These are phyloP conservation scores for Drosophila navojoa DNA, from an alignment of 1,140 invertebrate genomes.

Conservation along the genomic window DNA sequence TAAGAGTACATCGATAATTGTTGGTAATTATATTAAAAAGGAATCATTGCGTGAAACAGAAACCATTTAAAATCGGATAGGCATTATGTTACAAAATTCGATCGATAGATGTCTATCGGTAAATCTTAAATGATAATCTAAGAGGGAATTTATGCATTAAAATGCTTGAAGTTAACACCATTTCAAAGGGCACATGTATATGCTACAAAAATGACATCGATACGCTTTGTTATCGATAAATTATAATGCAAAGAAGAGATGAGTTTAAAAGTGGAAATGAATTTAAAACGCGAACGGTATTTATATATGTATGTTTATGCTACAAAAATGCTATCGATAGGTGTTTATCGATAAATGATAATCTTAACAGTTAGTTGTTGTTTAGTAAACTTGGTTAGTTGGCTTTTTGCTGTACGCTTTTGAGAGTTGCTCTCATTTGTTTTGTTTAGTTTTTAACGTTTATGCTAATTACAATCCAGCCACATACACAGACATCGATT, in stretches of 20 bases:
- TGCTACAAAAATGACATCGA: constrained; percentile 20
- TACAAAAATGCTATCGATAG: constrained; percentile 37
- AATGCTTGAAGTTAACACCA: not conserved
- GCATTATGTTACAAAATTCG: too few relatives aligned
- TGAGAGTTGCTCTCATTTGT: constrained; percentile 25
- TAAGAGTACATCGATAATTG: too few relatives aligned
- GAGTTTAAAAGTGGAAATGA: not conserved
- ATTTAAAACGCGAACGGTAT: not conserved
- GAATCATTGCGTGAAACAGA: too few relatives aligned
- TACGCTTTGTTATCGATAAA: not conserved
- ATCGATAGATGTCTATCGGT: too few relatives aligned
- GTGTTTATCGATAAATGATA: constrained; percentile 45
- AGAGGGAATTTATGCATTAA: not conserved
- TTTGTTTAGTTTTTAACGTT: constrained; percentile 52
- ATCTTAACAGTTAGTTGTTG: constrained; percentile 55
- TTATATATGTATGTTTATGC: constrained; percentile 28
- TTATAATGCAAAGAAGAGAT: not conserved
- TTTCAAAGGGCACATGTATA: not conserved
- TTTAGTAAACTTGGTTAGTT: constrained; percentile 51
- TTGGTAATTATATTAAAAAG: too few relatives aligned
- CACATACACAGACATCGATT: constrained; percentile 75
- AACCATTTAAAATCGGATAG: too few relatives aligned
- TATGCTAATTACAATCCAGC: constrained; percentile 78
- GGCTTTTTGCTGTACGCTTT: constrained; percentile 13
- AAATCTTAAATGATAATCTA: not conserved